Base-by-base conservation (phyloP, 2,888 invertebrate genomes). In the Orthosia incerta region DNA sequence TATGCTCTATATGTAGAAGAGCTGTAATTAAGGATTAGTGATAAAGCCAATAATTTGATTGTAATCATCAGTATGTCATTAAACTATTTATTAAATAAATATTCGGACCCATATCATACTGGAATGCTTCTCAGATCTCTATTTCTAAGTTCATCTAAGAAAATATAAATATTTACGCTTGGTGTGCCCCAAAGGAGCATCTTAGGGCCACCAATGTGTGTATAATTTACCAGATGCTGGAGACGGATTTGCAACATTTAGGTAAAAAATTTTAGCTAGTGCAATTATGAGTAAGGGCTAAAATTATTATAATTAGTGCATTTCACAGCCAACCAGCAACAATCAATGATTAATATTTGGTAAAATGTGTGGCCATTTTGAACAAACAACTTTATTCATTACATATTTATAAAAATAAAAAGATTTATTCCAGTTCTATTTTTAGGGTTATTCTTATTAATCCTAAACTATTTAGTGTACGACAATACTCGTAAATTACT, bases 401-500 rank as follows among this genome's bases (percentile, higher is more conserved):
- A n/a, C n/a, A n/a, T n/a, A n/a, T n/a, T n/a, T n/a, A n/a, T n/a
- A n/a, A n/a, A n/a, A n/a, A n/a, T n/a, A n/a, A n/a, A n/a, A n/a
- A n/a, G n/a, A n/a, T n/a, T n/a, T n/a, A n/a, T n/a, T n/a, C n/a
- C n/a, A n/a, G n/a, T n/a, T n/a, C n/a, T n/a, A n/a, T n/a, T n/a
- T n/a, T n/a, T n/a, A n/a, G n/a, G n/a, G n/a, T n/a, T n/a, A n/a
- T n/a, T n/a, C 39, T 39, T 39, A 7, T 31, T 60, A n/a, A 26
- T 12, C 26, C 23, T 31, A 48, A 46, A 55, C 26, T 16, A 39
- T 39, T 18, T 39, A 15, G 46, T 20, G 39, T 13, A n/a, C n/a
- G 45, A 64, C 46, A 53, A 64, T 23, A 57, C 26, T 57, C 12
- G 23, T 60, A 76, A 76, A 67, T 59, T 16, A 56, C n/a, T 62